Evolutionary conservation across 2,888 invertebrate species (phyloP).

Genomic region (Melanotus villosus): DNA sequence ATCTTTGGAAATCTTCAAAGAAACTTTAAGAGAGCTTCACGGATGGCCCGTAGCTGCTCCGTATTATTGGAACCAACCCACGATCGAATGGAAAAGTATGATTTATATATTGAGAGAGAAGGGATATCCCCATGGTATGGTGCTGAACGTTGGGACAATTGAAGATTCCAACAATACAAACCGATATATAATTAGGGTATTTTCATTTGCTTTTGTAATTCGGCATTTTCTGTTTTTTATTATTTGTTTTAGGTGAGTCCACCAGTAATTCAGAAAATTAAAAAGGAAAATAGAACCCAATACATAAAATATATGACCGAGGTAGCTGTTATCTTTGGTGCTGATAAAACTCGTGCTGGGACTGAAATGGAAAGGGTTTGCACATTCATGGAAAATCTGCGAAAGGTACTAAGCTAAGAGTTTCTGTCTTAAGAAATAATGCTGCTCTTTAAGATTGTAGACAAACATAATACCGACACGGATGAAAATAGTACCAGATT

Average conservation of each 20-base stretch:
- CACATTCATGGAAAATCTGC: constrained; percentile 54
- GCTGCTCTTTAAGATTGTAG: not conserved
- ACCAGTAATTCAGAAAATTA: constrained; percentile 3
- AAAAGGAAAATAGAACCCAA: constrained; percentile 31
- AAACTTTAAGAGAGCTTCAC: constrained; percentile 53
- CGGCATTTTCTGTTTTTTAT: no score
- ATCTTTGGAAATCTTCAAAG: constrained; percentile 45
- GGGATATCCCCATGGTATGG: constrained; percentile 54
- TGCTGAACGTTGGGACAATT: constrained; percentile 40
- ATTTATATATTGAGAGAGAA: constrained; percentile 54
- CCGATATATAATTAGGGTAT: not conserved
- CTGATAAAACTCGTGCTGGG: constrained; percentile 43
- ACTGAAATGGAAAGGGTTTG: constrained; percentile 54
- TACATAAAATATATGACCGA: constrained; percentile 51
- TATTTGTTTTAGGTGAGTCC: constrained; percentile 12
- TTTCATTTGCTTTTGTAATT: no score
- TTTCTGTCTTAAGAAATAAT: no score
- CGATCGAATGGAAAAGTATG: constrained; percentile 56
- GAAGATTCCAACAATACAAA: not conserved
- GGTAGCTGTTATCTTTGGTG: constrained; percentile 54
- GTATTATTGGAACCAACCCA: constrained; percentile 49
- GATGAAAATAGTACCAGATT: not conserved
- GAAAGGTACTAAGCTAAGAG: constrained; percentile 44
- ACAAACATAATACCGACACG: not conserved
- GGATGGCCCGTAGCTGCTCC: constrained; percentile 60